Evolutionary conservation across 2,797 vertebrate species (phyloP), one percentile per base, ranked within the genome.

Genomic region (Naso thynnoides): DNA sequence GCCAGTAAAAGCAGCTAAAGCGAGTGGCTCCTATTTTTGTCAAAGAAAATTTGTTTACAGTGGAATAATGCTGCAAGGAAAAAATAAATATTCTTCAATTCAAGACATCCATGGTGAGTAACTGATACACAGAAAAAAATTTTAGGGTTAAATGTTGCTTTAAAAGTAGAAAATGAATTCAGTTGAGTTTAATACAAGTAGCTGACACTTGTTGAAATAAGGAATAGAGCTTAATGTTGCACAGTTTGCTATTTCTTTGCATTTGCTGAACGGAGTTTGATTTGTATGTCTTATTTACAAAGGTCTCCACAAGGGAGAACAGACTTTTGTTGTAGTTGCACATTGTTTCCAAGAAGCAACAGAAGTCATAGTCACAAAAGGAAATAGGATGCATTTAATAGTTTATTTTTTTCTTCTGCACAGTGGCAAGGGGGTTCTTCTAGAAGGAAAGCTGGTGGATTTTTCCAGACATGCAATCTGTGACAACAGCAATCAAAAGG

Each of bases 381-480:
- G 1, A 36, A 24, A 3, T 19, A 10, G 1, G 14, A 26, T 8
- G 9, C 29, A 49, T 44, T 18, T 14, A 27, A 13, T 42, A 16
- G 26, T 4, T 39, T 2, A 1, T 31, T 0, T 44, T 26, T 39
- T 23, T 6, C 23, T 66, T 3, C 3, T 50, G 10, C 41, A 29
- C 89, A 97, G 96, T 31, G 96, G 96, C 2, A 64, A 70, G 0
- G 96, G 96, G 0, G 73, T 96, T 8, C 91, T 97, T 38, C 72
- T 97, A 11, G 95, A 97, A 55, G 96, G 96, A 31, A 89, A 87
- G 0, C 85, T 97, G 38, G 50, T 94, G 15, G 95, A 96, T 44
- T 81, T 96, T 8, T 97, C 96, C 63, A 95, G 96, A 56, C 96
- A 97, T 63, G 81, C 74, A 27, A 79, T 97, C 70, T 86, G 24